Conservation (phyloP, 2,888 invertebrate genomes). For the Habroteleia sp. region DNA sequence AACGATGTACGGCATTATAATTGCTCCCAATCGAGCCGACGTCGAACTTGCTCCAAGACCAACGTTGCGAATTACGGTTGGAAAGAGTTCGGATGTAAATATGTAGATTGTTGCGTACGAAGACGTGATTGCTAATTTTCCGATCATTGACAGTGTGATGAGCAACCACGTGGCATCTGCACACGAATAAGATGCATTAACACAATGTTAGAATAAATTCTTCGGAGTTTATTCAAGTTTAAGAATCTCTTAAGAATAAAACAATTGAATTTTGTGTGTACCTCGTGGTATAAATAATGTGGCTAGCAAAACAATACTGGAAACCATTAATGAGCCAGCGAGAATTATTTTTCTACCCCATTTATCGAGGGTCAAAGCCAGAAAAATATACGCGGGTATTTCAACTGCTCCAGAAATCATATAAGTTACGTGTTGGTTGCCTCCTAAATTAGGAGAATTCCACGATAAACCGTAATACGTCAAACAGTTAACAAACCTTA, state of each 20-base stretch:
- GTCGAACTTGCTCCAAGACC: conserved; percentile 85
- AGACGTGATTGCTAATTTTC: conserved; percentile 87
- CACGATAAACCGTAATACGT: conserved; percentile 90
- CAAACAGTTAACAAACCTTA: conserved; percentile 89
- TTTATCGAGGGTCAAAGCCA: conserved; percentile 86
- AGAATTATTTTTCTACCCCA: conserved; percentile 87
- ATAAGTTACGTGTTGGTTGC: conserved; percentile 88
- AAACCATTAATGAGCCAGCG: conserved; percentile 86
- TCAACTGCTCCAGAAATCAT: conserved; percentile 89
- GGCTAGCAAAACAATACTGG: conserved; percentile 84
- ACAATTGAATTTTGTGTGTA: too few relatives aligned
- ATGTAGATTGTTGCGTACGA: conserved; percentile 88
- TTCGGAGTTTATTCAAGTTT: too few relatives aligned
- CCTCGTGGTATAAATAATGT: conserved; percentile 84
- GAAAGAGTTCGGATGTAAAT: conserved; percentile 88
- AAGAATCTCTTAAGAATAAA: too few relatives aligned
- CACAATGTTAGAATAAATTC: too few relatives aligned
- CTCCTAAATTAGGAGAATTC: conserved; percentile 88
- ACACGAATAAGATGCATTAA: too few relatives aligned
- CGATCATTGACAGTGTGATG: conserved; percentile 86
- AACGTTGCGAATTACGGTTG: conserved; percentile 86
- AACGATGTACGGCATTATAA: conserved; percentile 84
- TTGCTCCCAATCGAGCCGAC: conserved; percentile 85
- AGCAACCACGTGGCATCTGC: conserved; percentile 83
- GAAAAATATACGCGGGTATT: conserved; percentile 87